Conservation (phyloP, 2,888 invertebrate species). For the Pheosia gnoma region DNA sequence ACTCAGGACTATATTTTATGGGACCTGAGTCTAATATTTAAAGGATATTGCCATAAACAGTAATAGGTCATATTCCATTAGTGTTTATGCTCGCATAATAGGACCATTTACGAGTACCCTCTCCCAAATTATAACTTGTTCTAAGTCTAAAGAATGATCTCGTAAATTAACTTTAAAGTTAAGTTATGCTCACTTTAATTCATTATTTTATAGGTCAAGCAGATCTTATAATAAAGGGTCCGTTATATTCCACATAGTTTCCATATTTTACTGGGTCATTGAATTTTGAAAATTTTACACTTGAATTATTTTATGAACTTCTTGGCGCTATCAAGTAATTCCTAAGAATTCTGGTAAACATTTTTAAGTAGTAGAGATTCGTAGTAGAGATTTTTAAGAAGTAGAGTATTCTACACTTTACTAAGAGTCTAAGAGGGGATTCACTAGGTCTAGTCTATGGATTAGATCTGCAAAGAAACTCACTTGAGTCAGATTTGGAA, state of each 20-base stretch:
- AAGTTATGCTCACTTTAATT: no score
- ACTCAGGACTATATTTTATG: not conserved
- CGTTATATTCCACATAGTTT: not conserved
- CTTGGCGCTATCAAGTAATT: not conserved
- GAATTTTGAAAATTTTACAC: not conserved
- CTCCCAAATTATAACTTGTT: not conserved
- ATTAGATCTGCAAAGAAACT: no score
- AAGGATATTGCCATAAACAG: not conserved
- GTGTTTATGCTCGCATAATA: not conserved
- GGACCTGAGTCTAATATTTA: not conserved
- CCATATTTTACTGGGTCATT: not conserved
- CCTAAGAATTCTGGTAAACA: no score
- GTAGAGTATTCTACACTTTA: no score
- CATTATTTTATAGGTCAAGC: no score
- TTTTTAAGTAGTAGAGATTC: no score
- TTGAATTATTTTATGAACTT: not conserved
- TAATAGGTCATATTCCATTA: constrained; percentile 1
- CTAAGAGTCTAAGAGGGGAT: no score
- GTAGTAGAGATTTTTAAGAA: no score
- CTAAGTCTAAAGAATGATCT: not conserved
- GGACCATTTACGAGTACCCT: not conserved
- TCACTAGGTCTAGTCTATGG: no score
- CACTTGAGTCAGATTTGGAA: no score
- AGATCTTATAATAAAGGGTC: not conserved
- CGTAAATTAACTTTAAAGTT: no score